phyloP scores from a whole-genome alignment of 2,113 vertebrate species.

The Opisthocomus hoazin region DNA sequence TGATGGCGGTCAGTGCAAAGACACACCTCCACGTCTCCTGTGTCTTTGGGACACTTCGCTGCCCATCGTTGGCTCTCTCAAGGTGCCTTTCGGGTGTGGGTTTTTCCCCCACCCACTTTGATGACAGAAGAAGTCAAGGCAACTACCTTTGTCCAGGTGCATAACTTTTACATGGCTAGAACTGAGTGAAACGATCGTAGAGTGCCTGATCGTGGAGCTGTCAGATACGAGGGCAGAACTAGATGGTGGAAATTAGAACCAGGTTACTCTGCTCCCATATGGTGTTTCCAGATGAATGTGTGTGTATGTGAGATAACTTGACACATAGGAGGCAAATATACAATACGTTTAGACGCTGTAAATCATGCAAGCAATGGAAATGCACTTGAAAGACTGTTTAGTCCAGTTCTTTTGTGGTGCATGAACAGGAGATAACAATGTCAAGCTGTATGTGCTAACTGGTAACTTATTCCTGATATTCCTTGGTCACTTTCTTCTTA shows the following conservation, averaged over 20 bases:
- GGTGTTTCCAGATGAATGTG: background rate
- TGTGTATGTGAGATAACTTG: background rate
- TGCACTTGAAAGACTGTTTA: background rate
- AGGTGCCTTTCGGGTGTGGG: background rate
- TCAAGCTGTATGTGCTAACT: background rate
- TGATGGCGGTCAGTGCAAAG: background rate
- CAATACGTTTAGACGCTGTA: background rate
- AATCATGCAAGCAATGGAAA: background rate
- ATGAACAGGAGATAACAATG: background rate
- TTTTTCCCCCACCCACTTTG: background rate
- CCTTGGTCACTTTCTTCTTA: background rate
- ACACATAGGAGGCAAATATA: background rate
- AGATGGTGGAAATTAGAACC: background rate
- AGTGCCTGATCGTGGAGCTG: background rate
- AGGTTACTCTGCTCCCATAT: background rate
- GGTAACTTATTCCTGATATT: background rate
- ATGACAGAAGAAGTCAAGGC: background rate
- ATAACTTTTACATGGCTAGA: background rate
- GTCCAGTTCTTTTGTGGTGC: background rate
- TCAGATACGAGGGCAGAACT: background rate
- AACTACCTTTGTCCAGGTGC: background rate
- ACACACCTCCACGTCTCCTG: background rate
- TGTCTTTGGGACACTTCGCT: background rate
- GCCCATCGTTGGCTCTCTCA: background rate
- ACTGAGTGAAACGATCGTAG: rapidly evolving